Evolutionary conservation across 35 echinoderm and acorn worm species (phyloP).

Genomic region (Hemicentrotus pulcherrimus): DNA sequence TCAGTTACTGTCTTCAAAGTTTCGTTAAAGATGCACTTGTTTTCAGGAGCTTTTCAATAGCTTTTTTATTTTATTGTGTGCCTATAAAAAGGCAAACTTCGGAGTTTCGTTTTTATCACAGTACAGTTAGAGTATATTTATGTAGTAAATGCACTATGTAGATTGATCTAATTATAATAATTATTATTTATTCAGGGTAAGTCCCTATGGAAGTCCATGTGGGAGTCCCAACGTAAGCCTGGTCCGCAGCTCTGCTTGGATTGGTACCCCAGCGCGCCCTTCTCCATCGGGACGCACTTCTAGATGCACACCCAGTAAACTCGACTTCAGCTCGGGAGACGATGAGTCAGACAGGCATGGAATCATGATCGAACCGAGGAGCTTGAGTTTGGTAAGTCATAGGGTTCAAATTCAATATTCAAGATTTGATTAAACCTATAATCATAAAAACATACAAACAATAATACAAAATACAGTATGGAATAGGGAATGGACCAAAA

Average conservation of each 20-base stretch:
- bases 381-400: conserved; percentile 33
- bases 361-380: conserved; percentile 38
- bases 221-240: conserved; percentile 21
- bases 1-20: too few species aligned
- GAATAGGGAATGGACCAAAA: too few species aligned
- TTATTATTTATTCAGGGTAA: not conserved
- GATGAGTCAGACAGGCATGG: not conserved
- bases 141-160: too few species aligned
- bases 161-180: too few species aligned
- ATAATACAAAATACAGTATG: too few species aligned
- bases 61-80: too few species aligned
- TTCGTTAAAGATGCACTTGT: too few species aligned
- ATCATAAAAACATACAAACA: too few species aligned
- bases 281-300: not conserved
- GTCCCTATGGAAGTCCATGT: not conserved
- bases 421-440: too few species aligned
- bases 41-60: too few species aligned
- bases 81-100: too few species aligned
- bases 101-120: not conserved
- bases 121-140: not conserved
- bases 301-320: not conserved
- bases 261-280: not conserved
- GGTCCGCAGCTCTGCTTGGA: not conserved
- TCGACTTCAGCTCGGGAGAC: conserved; percentile 25
- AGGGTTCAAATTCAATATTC: too few species aligned